Percentiles rank a stretch among this genome's conserved stretches.
phyloP scores from a whole-genome alignment of 2,888 invertebrate genomes.

The Phoronis australis region DNA sequence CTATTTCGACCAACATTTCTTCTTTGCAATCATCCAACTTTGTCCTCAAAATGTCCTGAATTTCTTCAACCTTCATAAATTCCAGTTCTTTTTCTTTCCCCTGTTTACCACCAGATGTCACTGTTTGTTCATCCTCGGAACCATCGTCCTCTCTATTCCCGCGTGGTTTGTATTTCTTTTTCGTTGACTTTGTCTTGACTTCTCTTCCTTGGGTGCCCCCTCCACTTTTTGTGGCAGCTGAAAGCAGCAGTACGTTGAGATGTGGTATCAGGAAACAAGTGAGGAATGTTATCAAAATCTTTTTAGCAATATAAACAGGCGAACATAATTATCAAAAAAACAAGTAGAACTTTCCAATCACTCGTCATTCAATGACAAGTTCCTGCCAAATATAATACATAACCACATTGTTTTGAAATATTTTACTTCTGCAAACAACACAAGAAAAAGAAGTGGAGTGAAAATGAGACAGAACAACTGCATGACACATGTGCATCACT shows the following conservation, averaged over 20 bases:
- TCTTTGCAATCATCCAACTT: slow-evolving; percentile 61
- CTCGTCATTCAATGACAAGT: too few species aligned
- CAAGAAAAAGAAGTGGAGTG: too few species aligned
- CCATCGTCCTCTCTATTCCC: slow-evolving; percentile 61
- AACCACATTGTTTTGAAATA: too few species aligned
- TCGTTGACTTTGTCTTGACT: slow-evolving; percentile 88
- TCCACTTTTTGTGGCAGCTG: slow-evolving; percentile 65
- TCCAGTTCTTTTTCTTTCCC: slow-evolving; percentile 19
- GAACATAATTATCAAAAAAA: too few species aligned
- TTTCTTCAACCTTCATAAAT: slow-evolving; percentile 58
- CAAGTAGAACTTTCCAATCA: too few species aligned
- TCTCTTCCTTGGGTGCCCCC: slow-evolving; percentile 90
- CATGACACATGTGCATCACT: not conserved
- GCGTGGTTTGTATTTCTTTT: slow-evolving; percentile 61
- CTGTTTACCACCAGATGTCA: slow-evolving; percentile 5
- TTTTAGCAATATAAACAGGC: too few species aligned
- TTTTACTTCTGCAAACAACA: too few species aligned
- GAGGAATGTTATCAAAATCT: too few species aligned
- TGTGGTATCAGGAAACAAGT: too few species aligned
- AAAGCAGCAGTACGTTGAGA: too few species aligned
- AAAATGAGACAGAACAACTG: not conserved
- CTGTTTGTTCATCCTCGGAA: slow-evolving; percentile 62
- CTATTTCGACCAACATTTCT: slow-evolving; percentile 66
- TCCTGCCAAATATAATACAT: too few species aligned
- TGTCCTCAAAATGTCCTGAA: slow-evolving; percentile 62